Evolutionary conservation across 1,140 invertebrate genomes (phyloP).

Genomic region (Drosophila kikkawai): DNA sequence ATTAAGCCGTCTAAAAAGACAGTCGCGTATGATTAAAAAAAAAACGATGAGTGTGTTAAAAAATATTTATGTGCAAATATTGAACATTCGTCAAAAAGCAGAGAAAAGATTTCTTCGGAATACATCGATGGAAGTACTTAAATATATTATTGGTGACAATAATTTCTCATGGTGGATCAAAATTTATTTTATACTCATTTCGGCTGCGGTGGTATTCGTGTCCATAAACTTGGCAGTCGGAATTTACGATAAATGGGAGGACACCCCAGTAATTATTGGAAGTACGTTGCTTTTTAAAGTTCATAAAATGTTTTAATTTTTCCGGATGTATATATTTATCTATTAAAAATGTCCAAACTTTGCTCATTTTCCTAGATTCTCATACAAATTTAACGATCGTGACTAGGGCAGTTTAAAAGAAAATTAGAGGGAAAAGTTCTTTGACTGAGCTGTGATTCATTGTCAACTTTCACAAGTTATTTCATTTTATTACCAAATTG

Average conservation of each 20-base stretch:
- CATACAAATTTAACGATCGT: too few species aligned
- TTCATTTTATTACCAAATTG: too few species aligned
- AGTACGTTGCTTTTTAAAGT: constrained; percentile 22
- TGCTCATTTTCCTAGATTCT: too few species aligned
- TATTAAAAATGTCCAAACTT: too few species aligned
- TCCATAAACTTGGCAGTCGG: constrained; percentile 89
- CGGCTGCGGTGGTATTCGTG: constrained; percentile 87
- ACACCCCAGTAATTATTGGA: constrained; percentile 90
- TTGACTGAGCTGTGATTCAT: too few species aligned
- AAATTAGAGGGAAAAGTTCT: too few species aligned
- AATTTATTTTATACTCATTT: constrained; percentile 86
- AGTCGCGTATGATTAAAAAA: not conserved
- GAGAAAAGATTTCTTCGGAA: constrained; percentile 86
- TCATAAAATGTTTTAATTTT: not conserved
- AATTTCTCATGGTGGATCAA: constrained; percentile 48
- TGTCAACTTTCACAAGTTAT: too few species aligned
- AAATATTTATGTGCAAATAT: not conserved
- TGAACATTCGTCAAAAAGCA: constrained; percentile 10
- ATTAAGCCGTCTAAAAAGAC: not conserved
- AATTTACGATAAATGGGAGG: constrained; percentile 89
- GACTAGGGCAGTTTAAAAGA: too few species aligned
- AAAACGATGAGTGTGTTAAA: constrained; percentile 29
- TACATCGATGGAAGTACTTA: constrained; percentile 89
- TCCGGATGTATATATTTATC: too few species aligned
- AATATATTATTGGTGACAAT: constrained; percentile 89